Percentiles rank a stretch among this genome's conserved stretches.
Conservation (phyloP, 1,140 invertebrate species). For the Drosophila trapezifrons region DNA sequence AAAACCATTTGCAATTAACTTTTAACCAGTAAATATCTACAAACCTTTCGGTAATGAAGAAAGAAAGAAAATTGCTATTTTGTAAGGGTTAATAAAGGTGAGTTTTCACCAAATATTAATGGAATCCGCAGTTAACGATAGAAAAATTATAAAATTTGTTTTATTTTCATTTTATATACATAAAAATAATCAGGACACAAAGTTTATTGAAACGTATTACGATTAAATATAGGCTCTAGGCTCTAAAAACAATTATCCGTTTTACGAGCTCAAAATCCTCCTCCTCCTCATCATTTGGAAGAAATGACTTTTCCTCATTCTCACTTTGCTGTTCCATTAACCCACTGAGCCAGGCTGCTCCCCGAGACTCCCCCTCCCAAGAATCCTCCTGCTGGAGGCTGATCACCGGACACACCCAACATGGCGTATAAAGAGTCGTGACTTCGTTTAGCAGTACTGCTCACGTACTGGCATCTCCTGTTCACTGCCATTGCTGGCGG, state of each 20-base stretch:
- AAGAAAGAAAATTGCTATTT: constrained; percentile 6
- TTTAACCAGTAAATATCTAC: constrained; percentile 22
- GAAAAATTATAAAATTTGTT: too few species aligned
- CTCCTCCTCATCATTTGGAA: not conserved
- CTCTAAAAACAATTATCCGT: not conserved
- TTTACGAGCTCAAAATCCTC: not conserved
- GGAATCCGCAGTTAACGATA: too few species aligned
- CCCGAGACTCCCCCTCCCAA: constrained; percentile 11
- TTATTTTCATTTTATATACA: too few species aligned
- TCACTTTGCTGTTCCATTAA: constrained; percentile 62
- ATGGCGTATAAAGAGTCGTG: constrained; percentile 39
- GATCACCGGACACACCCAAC: constrained; percentile 55
- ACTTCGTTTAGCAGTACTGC: constrained; percentile 61
- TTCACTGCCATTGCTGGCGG: constrained; percentile 39
- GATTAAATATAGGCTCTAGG: not conserved
- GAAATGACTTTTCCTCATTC: constrained; percentile 4
- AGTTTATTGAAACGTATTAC: not conserved
- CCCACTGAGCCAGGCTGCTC: constrained; percentile 51
- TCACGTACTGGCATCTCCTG: constrained; percentile 63
- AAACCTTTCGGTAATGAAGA: constrained; percentile 11
- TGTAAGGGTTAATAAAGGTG: constrained; percentile 1
- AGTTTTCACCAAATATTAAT: constrained; percentile 2
- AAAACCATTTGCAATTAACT: constrained; percentile 37
- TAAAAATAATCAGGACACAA: too few species aligned
- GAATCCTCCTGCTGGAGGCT: constrained; percentile 20